Conservation (phyloP, 2,888 invertebrate species). For the Tenodera sinensis region DNA sequence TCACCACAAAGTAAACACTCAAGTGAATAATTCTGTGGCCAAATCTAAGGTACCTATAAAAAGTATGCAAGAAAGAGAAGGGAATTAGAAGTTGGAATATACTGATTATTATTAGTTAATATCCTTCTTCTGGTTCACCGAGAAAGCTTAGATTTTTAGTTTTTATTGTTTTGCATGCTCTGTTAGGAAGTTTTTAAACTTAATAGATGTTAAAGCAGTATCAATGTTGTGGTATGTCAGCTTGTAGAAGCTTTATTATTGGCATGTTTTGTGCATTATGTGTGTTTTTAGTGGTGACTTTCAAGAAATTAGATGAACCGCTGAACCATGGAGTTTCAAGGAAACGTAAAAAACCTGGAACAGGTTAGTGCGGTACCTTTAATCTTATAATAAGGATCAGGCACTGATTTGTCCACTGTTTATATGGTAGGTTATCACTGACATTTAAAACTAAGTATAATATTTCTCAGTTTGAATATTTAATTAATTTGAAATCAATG, state of each 20-base stretch:
- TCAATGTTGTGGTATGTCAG: neutral
- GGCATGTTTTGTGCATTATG: conserved; percentile 29
- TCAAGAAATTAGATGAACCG: conserved; percentile 61
- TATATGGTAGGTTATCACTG: neutral
- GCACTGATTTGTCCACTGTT: neutral
- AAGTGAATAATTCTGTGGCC: no score
- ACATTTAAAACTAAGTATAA: neutral
- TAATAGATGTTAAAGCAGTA: neutral
- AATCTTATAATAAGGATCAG: conserved; percentile 9
- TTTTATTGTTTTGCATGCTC: neutral
- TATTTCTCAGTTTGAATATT: neutral
- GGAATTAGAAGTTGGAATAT: no score
- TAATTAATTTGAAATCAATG: neutral
- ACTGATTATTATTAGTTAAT: no score
- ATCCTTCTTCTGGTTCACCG: neutral
- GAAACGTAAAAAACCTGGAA: conserved; percentile 73
- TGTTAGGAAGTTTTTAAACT: neutral
- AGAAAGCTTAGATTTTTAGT: neutral
- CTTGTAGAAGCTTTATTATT: conserved; percentile 15
- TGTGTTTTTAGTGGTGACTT: conserved; percentile 66
- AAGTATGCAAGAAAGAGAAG: no score
- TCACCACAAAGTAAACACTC: no score
- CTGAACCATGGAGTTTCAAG: conserved; percentile 46
- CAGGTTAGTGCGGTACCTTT: conserved; percentile 48
- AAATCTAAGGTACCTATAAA: no score